Percentiles rank a stretch among this genome's conserved stretches.
Evolutionary conservation across 2,888 invertebrate species (phyloP).

Genomic region (Eulithis prunata): DNA sequence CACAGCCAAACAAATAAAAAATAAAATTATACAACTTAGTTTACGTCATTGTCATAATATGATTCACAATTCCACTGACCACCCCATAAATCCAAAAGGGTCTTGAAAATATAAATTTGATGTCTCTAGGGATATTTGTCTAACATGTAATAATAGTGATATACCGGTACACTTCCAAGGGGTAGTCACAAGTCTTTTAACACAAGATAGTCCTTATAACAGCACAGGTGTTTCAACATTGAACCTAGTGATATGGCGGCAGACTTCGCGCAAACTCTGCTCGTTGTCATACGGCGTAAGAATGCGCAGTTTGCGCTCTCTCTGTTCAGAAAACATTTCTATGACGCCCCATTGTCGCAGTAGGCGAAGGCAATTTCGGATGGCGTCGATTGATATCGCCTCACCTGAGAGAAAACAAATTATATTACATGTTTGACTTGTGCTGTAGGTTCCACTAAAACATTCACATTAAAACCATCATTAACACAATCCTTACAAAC

Average conservation of each 20-base stretch:
- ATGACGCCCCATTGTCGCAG: constrained; percentile 92
- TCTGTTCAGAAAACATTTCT: constrained; percentile 77
- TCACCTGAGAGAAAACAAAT: constrained; percentile 86
- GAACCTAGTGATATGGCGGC: constrained; percentile 64
- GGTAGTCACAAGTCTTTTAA: constrained; percentile 1
- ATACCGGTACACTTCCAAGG: constrained; percentile 52
- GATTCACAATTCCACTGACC: constrained; percentile 3
- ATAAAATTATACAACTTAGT: constrained; percentile 9
- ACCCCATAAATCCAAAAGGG: not conserved
- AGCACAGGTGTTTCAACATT: constrained; percentile 65
- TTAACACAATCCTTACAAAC: no score
- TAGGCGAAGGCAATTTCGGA: constrained; percentile 92
- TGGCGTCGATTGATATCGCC: constrained; percentile 93
- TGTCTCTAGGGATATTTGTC: not conserved
- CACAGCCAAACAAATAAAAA: constrained; percentile 9
- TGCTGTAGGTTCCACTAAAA: no score
- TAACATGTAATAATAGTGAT: constrained; percentile 68
- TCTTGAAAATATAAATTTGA: not conserved
- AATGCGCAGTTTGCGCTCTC: constrained; percentile 59
- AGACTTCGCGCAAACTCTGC: constrained; percentile 50
- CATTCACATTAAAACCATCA: no score
- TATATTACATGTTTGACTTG: no score
- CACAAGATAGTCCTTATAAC: constrained; percentile 9
- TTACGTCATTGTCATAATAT: constrained; percentile 2
- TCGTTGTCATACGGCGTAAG: constrained; percentile 57